Evolutionary conservation across 2,888 invertebrate species (phyloP).

Genomic region (Parnassius orleans): DNA sequence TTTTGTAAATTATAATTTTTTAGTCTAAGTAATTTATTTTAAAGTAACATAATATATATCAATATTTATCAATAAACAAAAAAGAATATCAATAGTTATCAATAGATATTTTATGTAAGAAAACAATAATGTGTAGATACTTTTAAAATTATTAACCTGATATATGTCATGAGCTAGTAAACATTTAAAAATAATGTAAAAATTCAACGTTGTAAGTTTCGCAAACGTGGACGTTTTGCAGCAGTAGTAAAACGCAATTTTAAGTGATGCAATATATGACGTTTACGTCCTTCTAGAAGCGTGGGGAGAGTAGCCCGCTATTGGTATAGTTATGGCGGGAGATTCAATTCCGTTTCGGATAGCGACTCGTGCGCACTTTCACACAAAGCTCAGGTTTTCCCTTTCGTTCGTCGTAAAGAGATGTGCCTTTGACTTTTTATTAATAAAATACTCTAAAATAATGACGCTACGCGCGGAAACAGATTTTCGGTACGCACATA

Average conservation of each 20-base stretch:
- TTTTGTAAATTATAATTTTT: no score
- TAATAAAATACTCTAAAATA: conserved; percentile 34
- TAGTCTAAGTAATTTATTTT: no score
- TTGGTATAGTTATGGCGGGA: conserved; percentile 62
- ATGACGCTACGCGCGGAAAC: conserved; percentile 35
- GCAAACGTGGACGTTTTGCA: conserved; percentile 35
- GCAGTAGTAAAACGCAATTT: conserved; percentile 44
- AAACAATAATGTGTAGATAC: no score
- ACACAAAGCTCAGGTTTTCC: conserved; percentile 62
- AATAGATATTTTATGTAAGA: no score
- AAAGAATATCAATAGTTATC: no score
- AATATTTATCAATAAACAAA: no score
- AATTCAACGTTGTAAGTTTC: neutral
- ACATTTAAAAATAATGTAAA: no score
- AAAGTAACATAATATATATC: no score
- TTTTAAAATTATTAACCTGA: no score
- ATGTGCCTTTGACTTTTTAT: conserved; percentile 40
- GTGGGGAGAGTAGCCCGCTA: conserved; percentile 54
- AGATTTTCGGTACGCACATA: conserved; percentile 39
- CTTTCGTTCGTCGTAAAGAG: conserved; percentile 67
- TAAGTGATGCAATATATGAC: conserved; percentile 37
- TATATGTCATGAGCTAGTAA: no score
- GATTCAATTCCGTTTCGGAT: conserved; percentile 65
- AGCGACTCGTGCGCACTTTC: conserved; percentile 71
- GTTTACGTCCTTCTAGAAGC: conserved; percentile 62